phyloP scores from a whole-genome alignment of 1,140 invertebrate genomes.

The Conus ventricosus region DNA sequence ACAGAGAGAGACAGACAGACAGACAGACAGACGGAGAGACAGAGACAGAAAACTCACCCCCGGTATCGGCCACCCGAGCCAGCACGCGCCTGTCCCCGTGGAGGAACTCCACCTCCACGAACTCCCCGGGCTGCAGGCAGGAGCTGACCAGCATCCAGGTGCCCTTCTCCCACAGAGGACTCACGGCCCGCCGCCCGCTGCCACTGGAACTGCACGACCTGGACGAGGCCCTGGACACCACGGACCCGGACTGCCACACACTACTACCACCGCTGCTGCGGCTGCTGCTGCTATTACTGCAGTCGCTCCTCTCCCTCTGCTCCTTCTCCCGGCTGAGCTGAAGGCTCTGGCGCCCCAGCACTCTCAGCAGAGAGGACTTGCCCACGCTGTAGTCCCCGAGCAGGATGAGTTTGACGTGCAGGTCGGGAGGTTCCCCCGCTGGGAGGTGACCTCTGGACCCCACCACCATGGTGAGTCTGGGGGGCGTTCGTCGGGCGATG shows the following conservation, averaged over 20 bases:
- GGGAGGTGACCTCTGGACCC: too few relatives aligned
- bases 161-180: neutral
- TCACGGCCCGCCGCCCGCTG: neutral
- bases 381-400: constrained; percentile 34
- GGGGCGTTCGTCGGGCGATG: too few relatives aligned
- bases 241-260: neutral
- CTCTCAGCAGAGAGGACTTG: constrained; percentile 22
- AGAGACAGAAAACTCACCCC: constrained; percentile 14
- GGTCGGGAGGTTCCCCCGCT: neutral
- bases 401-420: constrained; percentile 24
- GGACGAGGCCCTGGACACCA: neutral
- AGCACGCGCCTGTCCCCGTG: constrained; percentile 21
- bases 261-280: too few relatives aligned
- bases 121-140: constrained; percentile 23
- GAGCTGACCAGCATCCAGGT: neutral
- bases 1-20: neutral
- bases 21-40: neutral
- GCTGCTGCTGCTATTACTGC: too few relatives aligned
- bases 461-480: too few relatives aligned
- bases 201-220: neutral
- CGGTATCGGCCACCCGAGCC: constrained; percentile 27
- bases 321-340: neutral
- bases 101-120: constrained; percentile 34
- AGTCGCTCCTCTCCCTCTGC: neutral
- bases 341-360: neutral